phyloP scores from a whole-genome alignment of 2,888 invertebrate genomes.

The Stegophylla sp. region DNA sequence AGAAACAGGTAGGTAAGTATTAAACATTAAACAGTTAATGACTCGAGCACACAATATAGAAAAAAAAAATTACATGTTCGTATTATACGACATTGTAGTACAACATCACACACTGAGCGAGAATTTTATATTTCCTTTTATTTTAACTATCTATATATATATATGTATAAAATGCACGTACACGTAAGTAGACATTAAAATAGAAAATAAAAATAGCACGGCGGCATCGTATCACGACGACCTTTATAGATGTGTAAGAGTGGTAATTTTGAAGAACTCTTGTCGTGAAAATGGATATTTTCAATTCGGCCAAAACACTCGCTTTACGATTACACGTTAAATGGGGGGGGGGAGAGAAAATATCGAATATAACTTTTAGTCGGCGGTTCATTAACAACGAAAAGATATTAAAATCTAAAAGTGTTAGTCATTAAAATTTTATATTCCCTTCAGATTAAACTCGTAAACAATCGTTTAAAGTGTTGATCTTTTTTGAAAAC shows the following conservation, averaged over 20 bases:
- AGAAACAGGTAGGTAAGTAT: constrained; percentile 9
- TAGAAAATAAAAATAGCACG: not conserved
- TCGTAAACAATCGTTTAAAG: constrained; percentile 42
- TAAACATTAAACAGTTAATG: constrained; percentile 18
- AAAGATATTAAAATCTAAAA: constrained; percentile 41
- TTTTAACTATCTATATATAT: not conserved
- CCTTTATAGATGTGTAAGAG: not conserved
- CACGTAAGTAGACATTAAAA: constrained; percentile 3
- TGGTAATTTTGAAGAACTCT: constrained; percentile 1
- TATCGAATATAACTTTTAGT: constrained; percentile 37
- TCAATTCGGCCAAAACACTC: constrained; percentile 15
- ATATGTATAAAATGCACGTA: too few relatives aligned
- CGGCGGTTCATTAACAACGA: constrained; percentile 46
- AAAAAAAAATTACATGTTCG: constrained; percentile 2
- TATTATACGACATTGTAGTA: constrained; percentile 7
- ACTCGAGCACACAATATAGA: not conserved
- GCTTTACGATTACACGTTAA: constrained; percentile 44
- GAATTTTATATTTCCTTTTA: not conserved
- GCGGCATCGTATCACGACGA: too few relatives aligned
- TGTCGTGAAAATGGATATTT: constrained; percentile 18
- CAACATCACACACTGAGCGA: not conserved
- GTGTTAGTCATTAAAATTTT: constrained; percentile 48
- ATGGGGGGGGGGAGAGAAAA: too few relatives aligned
- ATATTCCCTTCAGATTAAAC: constrained; percentile 28
- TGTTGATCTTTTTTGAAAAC: constrained; percentile 16